A percentile compares a stretch with the other conserved stretches of the same genome.
Evolutionary conservation across 37 sponge, comb jelly and placozoan species (phyloP).

Genomic region (Spongilla lacustris): DNA sequence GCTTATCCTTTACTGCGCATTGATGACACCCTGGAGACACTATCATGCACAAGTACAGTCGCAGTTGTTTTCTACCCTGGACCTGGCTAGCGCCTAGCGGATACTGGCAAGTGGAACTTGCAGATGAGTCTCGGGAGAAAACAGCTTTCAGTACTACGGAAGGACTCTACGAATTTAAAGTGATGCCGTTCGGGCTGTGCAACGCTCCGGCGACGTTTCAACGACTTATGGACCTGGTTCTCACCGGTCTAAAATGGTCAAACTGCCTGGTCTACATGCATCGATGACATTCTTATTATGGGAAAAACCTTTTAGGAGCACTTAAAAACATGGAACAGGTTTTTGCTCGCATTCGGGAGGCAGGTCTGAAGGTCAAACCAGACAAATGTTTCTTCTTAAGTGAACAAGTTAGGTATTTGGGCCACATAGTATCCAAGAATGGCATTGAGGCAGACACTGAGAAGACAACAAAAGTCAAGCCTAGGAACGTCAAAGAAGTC

Average conservation of each 20-base stretch:
- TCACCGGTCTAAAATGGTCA: conserved; percentile 29
- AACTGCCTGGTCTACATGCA: conserved; percentile 42
- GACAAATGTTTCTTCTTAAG: conserved; percentile 26
- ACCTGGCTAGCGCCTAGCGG: conserved; percentile 6
- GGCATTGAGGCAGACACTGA: background rate
- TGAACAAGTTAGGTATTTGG: conserved; percentile 31
- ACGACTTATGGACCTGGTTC: conserved; percentile 31
- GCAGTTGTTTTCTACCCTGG: background rate
- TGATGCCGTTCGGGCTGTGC: conserved; percentile 60
- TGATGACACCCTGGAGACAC: conserved; percentile 36
- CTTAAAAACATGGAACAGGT: conserved; percentile 21
- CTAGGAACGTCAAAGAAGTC: background rate
- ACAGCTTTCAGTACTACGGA: conserved; percentile 25
- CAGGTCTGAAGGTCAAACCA: conserved; percentile 30
- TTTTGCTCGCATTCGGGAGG: conserved; percentile 20
- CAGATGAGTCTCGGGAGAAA: conserved; percentile 7
- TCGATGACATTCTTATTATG: conserved; percentile 46
- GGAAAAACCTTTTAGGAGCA: conserved; percentile 34
- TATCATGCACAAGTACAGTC: background rate
- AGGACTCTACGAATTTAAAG: conserved; percentile 42
- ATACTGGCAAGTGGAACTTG: conserved; percentile 22
- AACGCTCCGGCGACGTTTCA: conserved; percentile 48
- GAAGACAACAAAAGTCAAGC: background rate
- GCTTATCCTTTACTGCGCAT: conserved; percentile 44
- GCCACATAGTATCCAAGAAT: conserved; percentile 38